Evolutionary conservation across 2,888 invertebrate genomes (phyloP), one percentile per base, ranked within the genome.

Genomic region (Piscicola geometra): DNA sequence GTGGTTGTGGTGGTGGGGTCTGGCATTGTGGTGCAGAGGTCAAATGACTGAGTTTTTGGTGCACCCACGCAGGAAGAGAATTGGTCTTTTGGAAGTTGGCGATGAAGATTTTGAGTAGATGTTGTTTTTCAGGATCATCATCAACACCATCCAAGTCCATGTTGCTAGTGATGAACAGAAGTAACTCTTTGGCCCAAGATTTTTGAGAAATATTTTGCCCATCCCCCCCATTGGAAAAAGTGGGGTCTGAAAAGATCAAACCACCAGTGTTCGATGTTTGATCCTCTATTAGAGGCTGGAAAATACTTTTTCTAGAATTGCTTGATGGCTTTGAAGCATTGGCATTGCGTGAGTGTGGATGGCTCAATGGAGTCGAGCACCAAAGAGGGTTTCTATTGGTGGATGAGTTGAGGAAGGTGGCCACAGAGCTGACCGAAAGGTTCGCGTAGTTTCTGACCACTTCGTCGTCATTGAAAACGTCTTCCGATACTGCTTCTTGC

Each of bases 121-220:
- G 9, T 56, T 56, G 60, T 56, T 56, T 56, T 21, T 56, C 60
- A 18, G 9, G 15, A 56, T 56, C 60, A 3, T 56, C n/a, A 9
- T 56, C 60, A 5, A 56, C 25, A 25, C 60, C 60, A 3, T 56
- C 60, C 25, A 56, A 56, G n/a, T 56, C 60, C 25, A 56, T 25
- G 25, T 56, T 18, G 3, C 5, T 21, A 18, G 60, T 56, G 60
- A 56, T 21, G n/a, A 56, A 56, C 5, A 15, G 3, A 9, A 56
- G n/a, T n/a, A 56, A 56, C 5, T 56, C 60, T 5, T 56, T 56
- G n/a, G 60, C 60, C 60, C 60, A 56, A 56, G 60, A 56, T n/a
- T n/a, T n/a, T n/a, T n/a, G n/a, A n/a, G n/a, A n/a, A n/a, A n/a
- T n/a, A n/a, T n/a, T n/a, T n/a, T n/a, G n/a, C n/a, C n/a, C n/a